Base-by-base conservation (phyloP, 2,113 vertebrate genomes). In the Crypturellus undulatus region DNA sequence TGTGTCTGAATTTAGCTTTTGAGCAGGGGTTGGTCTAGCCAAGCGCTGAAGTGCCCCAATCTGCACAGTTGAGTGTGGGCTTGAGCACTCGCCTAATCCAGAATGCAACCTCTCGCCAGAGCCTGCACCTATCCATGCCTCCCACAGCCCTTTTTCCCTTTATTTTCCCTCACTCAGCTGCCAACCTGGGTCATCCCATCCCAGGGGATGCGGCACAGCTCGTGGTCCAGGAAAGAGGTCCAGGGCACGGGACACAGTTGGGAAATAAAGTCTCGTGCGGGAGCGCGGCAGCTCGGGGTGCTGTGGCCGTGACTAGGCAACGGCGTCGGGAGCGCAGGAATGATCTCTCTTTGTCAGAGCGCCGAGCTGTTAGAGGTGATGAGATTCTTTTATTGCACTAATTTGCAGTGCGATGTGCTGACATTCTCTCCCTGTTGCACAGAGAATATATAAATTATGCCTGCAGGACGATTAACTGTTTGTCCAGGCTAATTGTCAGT, bases 401-500 rank as follows among this genome's bases (percentile, higher is more conserved):
- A 96, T 92, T 96, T 93, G 96, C 93, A 91, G 84, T 32, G 86
- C 81, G 45, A 67, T 80, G 79, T 83, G 71, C 91, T 67, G 79
- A 88, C 90, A 78, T 84, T 97, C 91, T 94, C 95, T 96, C 87
- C 58, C 52, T 94, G 92, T 87, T 94, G 93, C 93, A 68, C 97
- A 81, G 93, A 95, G 94, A 93, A 75, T 86, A 64, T 96, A 96
- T 96, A 96, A 97, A 98, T 97, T 95, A 96, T 92, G 94, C 95
- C 94, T 92, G 97, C 94, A 92, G 96, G 87, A 93, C 75, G 69
- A 97, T 96, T 93, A 96, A 90, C 97, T 97, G 94, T 97, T 97
- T 97, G 97, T 97, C 97, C 95, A 97, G 96, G 97, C 96, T 97
- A 96, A 97, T 97, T 96, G 97, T 97, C 97, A 96, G 96, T 90